Percentiles rank a stretch among this genome's conserved stretches.
These are phyloP conservation scores for Drosophila quadrilineata DNA, from an alignment of 1,140 invertebrate genomes.

Conservation along the genomic window DNA sequence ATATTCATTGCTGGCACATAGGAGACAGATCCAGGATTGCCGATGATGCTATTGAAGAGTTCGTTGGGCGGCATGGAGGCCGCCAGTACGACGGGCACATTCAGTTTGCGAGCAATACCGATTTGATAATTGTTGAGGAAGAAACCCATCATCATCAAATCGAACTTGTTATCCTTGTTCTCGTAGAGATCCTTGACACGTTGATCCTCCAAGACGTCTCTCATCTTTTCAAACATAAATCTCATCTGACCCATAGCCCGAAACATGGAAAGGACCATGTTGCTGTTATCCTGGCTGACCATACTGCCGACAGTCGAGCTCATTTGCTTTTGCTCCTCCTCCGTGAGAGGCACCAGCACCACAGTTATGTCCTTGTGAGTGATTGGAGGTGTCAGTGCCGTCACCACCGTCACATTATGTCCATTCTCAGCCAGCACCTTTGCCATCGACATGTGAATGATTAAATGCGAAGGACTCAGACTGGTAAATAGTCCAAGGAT, in stretches of 20 bases:
- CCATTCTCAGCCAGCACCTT: slow-evolving; percentile 57
- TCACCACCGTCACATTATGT: slow-evolving; percentile 70
- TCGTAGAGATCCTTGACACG: slow-evolving; percentile 50
- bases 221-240: slow-evolving; percentile 38
- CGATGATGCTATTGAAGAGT: slow-evolving; percentile 32
- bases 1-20: slow-evolving; percentile 47
- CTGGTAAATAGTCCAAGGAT: slow-evolving; percentile 67
- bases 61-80: slow-evolving; percentile 27
- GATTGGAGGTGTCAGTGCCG: slow-evolving; percentile 41
- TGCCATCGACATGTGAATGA: slow-evolving; percentile 64
- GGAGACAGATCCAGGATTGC: slow-evolving; percentile 47
- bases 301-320: slow-evolving; percentile 12
- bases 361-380: slow-evolving; percentile 42
- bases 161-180: slow-evolving; percentile 52
- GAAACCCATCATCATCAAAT: slow-evolving; percentile 58
- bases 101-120: slow-evolving; percentile 58
- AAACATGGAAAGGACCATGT: slow-evolving; percentile 5
- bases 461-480: slow-evolving; percentile 65
- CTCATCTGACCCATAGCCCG: slow-evolving; percentile 1
- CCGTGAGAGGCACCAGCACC: slow-evolving; percentile 33
- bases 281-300: slow-evolving; percentile 19
- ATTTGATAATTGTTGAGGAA: slow-evolving; percentile 64
- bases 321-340: slow-evolving; percentile 14
- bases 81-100: slow-evolving; percentile 46
- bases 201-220: slow-evolving; percentile 28